Evolutionary conservation across 2,797 vertebrate species (phyloP), one percentile per base, ranked within the genome.

Genomic region (Alauda arvensis): DNA sequence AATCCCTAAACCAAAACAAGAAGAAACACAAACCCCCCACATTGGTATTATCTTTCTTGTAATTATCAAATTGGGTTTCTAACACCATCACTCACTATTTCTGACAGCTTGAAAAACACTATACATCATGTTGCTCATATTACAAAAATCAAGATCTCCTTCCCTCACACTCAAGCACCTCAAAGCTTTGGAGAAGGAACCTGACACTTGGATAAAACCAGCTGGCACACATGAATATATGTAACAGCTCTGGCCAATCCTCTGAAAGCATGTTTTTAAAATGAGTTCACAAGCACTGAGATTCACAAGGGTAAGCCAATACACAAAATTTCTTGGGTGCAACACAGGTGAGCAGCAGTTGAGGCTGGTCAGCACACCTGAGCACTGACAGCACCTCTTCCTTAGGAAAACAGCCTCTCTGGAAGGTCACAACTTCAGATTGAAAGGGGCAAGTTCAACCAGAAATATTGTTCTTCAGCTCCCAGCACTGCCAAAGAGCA

Each of bases 1-100:
- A 31, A 6, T 6, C 5, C 45, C 25, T 10, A 62, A 33, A 51
- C 7, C 16, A 29, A 26, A 49, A 10, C 53, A 53, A 14, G 2
- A 8, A 63, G 52, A 40, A 17, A 1, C 37, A 75, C 33, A 53
- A 17, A 0, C 0, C 9, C 12, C 3, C 40, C 37, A 28, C 1
- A 1, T 39, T 24, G 11, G n/a, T 43, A 59, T 15, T 8, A 69
- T 3, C 16, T 53, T 63, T 53, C 62, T 2, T 46, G 21, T 29
- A 68, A 39, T 43, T 34, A 65, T 29, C 23, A 59, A 26, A 71
- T 1, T 43, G 4, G 7, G 8, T 70, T 89, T 65, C 9, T 33
- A 77, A 69, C 12, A 59, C 6, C 5, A 43, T 12, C 48, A 39
- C 4, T 45, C 60, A 28, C 8, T 46, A n/a, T 7, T 57, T 77